Conservation (phyloP, 2,888 invertebrate genomes). For the Phengaris arion region DNA sequence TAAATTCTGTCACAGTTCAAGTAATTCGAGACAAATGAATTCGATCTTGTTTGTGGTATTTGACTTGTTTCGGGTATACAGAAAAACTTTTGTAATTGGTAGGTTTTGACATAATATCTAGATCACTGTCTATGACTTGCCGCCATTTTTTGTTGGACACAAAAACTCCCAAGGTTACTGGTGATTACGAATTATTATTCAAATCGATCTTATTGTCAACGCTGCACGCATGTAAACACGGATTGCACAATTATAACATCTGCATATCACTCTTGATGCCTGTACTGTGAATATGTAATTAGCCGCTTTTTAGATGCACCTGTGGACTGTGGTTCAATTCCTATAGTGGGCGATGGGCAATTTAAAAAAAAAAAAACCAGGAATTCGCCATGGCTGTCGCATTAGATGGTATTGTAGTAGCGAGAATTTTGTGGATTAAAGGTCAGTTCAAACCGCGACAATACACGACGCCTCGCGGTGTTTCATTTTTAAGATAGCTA, state of each 20-base stretch:
- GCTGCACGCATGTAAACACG: too few species aligned
- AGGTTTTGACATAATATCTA: background rate
- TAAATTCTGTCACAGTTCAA: background rate
- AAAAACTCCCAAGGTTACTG: background rate
- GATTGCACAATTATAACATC: background rate
- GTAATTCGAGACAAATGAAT: background rate
- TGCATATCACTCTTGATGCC: background rate
- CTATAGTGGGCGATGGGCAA: too few species aligned
- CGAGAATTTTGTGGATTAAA: too few species aligned
- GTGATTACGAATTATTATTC: background rate
- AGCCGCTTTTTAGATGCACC: too few species aligned
- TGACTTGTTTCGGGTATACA: background rate
- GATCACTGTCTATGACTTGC: background rate
- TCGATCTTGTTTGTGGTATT: background rate
- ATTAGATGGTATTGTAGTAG: too few species aligned
- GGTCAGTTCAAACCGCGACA: too few species aligned
- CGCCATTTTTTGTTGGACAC: background rate
- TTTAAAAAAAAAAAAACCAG: too few species aligned
- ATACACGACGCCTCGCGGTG: too few species aligned
- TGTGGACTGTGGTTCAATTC: too few species aligned
- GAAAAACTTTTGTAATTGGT: background rate
- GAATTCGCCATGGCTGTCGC: too few species aligned
- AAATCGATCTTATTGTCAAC: background rate
- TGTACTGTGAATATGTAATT: background rate
- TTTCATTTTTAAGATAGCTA: too few species aligned